Conservation (phyloP, 2,113 vertebrate genomes). For the Pygathrix nemaeus region DNA sequence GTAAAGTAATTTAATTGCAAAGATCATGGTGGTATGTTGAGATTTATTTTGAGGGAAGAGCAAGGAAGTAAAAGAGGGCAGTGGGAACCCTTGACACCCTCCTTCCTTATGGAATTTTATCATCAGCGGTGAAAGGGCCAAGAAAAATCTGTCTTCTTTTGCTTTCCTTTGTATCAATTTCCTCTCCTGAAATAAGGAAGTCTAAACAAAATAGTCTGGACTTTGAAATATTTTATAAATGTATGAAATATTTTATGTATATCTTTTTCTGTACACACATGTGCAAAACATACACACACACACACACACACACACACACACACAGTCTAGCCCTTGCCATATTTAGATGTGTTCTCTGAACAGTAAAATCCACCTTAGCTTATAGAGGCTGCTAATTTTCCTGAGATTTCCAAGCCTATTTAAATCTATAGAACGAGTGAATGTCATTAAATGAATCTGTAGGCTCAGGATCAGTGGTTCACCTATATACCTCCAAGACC, state of each 20-base stretch:
- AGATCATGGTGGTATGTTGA: background rate
- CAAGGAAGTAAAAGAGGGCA: background rate
- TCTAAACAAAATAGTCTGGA: constrained; percentile 31
- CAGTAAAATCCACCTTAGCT: background rate
- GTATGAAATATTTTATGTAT: background rate
- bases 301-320: background rate
- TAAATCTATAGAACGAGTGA: background rate
- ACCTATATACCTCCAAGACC: background rate
- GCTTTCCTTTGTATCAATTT: constrained; percentile 41
- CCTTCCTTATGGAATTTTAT: constrained; percentile 57
- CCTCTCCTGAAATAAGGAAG: constrained; percentile 49
- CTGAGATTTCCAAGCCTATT: background rate
- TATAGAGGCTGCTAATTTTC: background rate
- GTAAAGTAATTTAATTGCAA: constrained; percentile 42
- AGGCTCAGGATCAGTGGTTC: background rate
- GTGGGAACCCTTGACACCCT: background rate
- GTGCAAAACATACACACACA: background rate
- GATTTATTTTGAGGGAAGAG: constrained; percentile 55
- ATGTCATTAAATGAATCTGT: background rate
- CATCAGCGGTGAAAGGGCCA: constrained; percentile 51
- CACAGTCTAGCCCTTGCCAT: background rate
- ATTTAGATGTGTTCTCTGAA: background rate
- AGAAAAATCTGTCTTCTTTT: constrained; percentile 40
- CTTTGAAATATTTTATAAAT: constrained; percentile 15
- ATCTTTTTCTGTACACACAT: too few species aligned